phyloP scores from a whole-genome alignment of 2,113 vertebrate species.

The Rhinogobius similis region DNA sequence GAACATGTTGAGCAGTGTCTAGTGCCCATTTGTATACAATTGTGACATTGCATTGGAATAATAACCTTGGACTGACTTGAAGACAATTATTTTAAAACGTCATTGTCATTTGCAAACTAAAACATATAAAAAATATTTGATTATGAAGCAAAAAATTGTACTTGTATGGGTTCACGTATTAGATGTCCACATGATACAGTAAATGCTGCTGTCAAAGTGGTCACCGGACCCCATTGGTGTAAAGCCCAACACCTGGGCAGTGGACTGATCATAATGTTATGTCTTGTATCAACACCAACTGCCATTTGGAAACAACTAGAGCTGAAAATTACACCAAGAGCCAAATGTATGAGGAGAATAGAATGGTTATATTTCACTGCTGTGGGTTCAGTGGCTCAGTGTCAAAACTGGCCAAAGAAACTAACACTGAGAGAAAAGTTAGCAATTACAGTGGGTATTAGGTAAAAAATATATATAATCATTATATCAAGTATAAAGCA shows the following conservation, averaged over 20 bases:
- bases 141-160: no score
- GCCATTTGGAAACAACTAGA: background rate
- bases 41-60: no score
- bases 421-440: background rate
- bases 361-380: background rate
- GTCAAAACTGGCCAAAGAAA: background rate
- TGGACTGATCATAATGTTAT: background rate
- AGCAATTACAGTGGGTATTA: background rate
- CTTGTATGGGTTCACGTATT: no score
- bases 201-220: background rate
- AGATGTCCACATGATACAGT: background rate
- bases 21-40: background rate
- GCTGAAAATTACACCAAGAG: background rate
- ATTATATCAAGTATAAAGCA: no score
- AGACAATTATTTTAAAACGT: no score
- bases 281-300: background rate
- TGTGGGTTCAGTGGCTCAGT: background rate
- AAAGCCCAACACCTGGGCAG: background rate
- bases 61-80: background rate
- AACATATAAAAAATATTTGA: no score
- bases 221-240: background rate
- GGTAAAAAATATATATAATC: background rate
- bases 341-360: background rate
- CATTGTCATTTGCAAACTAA: background rate
- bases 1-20: background rate